Conservation (phyloP, 1,140 invertebrate genomes). For the Geopemphigus sp. region DNA sequence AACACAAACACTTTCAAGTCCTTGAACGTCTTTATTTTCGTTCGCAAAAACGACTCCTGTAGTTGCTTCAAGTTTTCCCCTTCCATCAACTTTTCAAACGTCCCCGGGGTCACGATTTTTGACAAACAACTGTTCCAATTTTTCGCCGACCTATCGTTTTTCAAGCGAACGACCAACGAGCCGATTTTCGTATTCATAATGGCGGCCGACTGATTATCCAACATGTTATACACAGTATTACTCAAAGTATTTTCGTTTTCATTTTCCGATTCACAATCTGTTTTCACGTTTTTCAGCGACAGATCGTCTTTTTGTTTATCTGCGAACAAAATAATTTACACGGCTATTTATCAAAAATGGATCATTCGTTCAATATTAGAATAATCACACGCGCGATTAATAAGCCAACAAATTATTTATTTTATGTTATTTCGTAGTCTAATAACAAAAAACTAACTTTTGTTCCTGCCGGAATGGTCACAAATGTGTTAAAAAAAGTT, state of each 20-base stretch:
- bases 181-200: conserved; percentile 38
- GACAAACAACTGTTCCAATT: conserved; percentile 44
- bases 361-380: too few relatives aligned
- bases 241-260: conserved; percentile 36
- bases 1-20: conserved; percentile 28
- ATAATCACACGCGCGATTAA: too few relatives aligned
- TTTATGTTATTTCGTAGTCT: too few relatives aligned
- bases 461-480: too few relatives aligned
- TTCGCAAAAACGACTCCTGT: conserved; percentile 1
- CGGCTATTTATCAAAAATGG: too few relatives aligned
- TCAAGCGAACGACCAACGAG: conserved; percentile 14
- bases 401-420: too few relatives aligned
- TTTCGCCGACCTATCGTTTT: conserved; percentile 20
- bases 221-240: conserved; percentile 29
- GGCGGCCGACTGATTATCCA: neutral
- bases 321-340: neutral
- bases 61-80: conserved; percentile 23
- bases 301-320: conserved; percentile 35
- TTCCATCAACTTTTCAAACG: conserved; percentile 32
- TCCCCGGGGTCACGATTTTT: conserved; percentile 31
- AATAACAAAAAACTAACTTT: too few relatives aligned
- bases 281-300: neutral
- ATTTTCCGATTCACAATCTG: conserved; percentile 21
- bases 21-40: conserved; percentile 36
- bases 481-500: too few relatives aligned